A percentile compares a stretch with the other conserved stretches of the same genome.
These are phyloP conservation scores for Bubo scandiacus DNA, from an alignment of 2,113 vertebrate genomes.

Conservation along the genomic window DNA sequence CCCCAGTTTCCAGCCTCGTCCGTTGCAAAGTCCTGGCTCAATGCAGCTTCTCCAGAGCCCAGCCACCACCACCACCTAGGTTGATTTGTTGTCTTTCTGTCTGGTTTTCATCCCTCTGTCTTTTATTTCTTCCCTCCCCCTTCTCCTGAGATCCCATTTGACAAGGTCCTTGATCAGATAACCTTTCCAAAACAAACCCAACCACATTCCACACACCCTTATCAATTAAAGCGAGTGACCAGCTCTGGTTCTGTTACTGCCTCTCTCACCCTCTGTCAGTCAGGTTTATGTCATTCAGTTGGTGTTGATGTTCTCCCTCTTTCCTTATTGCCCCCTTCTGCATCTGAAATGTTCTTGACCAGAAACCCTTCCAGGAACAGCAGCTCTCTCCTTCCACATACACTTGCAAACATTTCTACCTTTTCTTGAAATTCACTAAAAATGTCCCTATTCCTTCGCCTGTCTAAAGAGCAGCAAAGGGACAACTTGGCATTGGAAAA, in stretches of 20 bases:
- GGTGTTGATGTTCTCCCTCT: neutral
- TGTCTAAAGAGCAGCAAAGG: neutral
- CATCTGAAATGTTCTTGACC: neutral
- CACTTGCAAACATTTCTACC: neutral
- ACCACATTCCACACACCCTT: neutral
- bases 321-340: neutral
- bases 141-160: neutral
- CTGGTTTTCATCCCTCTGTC: neutral
- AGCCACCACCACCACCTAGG: too few species aligned
- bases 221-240: neutral
- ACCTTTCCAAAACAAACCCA: neutral
- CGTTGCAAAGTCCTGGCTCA: rapidly evolving
- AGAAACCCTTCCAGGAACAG: neutral
- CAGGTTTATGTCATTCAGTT: neutral
- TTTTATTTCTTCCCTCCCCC: neutral
- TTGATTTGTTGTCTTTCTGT: neutral
- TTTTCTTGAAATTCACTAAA: neutral
- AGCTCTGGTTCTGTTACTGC: neutral
- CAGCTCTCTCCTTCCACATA: neutral
- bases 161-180: neutral
- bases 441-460: neutral
- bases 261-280: neutral
- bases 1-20: neutral
- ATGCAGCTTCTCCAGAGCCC: neutral
- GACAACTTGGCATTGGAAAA: neutral